phyloP scores from a whole-genome alignment of 2,113 vertebrate species.

The Colinus virginianus region DNA sequence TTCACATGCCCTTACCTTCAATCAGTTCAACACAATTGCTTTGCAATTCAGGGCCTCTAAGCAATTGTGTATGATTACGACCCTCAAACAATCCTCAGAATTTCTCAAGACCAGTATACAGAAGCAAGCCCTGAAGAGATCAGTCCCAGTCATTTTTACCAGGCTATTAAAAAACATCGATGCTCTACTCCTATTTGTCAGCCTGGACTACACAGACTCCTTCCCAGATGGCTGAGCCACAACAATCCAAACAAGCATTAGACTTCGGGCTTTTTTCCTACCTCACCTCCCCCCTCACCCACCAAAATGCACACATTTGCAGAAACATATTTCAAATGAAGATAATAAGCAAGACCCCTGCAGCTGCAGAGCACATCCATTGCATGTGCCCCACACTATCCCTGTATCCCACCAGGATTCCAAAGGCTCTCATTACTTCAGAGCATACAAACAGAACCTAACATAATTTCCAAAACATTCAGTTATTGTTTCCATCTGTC shows the following conservation, averaged over 20 bases:
- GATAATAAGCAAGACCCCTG: not conserved
- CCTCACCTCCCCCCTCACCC: not conserved
- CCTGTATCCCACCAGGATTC: not conserved
- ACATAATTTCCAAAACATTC: not conserved
- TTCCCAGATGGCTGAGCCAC: rapidly evolving
- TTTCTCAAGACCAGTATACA: not conserved
- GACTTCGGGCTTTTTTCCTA: not conserved
- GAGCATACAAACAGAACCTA: not conserved
- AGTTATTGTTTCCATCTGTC: not conserved
- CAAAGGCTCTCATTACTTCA: not conserved
- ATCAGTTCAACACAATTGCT: not conserved
- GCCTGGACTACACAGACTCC: not conserved
- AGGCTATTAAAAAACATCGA: not conserved
- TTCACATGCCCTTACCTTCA: not conserved
- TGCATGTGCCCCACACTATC: not conserved
- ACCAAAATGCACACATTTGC: not conserved
- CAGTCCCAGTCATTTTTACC: not conserved
- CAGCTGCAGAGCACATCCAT: not conserved
- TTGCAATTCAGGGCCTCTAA: not conserved
- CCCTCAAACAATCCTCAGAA: not conserved
- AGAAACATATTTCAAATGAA: not conserved
- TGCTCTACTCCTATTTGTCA: not conserved
- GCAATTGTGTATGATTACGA: not conserved
- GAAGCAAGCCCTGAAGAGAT: not conserved
- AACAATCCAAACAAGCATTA: not conserved